Base-by-base conservation (phyloP, 2,888 invertebrate species). In the Choristoneura rosaceana region DNA sequence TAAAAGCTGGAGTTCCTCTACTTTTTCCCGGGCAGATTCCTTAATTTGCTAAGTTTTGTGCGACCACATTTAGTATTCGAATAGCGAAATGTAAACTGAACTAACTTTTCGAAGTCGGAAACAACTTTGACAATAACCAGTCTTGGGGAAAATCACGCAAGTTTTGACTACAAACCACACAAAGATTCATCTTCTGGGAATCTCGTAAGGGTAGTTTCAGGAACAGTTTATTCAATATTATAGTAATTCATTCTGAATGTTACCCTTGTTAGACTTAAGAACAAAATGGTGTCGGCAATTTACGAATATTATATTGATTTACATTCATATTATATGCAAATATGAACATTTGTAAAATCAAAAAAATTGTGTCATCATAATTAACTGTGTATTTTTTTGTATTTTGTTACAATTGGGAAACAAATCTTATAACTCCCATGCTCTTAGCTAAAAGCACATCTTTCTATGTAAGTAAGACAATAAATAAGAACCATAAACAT, bases 121-220 rank as follows among this genome's bases (percentile, higher is more conserved):
- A 85, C 79, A 89, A 88, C 85, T 89, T 87, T 83, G 83, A 86
- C 86, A 86, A 88, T 89, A 86, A 86, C 85, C 83, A 86, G 82
- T 85, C 79, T 80, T 79, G 79, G 74, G 81, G 81, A 82, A 86
- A 86, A 84, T 83, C 81, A 82, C 78, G 74, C 78, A 79, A 82
- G 75, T 78, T 77, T 73, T 69, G 69, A 69, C 73, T 73, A 69
- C 64, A 60, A 60, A 69, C 73, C 64, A 67, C 71, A 66, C 65
- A 66, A 55, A 55, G 55, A 55, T 66, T 64, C 64, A 68, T 68
- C 41, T 50, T 14, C 41, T 25, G 38, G 66, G 45, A 41, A n/a
- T 17, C 43, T 17, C 43, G 58, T 58, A 52, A 58, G 25, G 67
- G 71, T 15, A 38, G 64, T 50, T 50, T 12, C 10, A 34, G 64